Conservation (phyloP, 2,888 invertebrate genomes). For the Nipponacmea schrenckii region DNA sequence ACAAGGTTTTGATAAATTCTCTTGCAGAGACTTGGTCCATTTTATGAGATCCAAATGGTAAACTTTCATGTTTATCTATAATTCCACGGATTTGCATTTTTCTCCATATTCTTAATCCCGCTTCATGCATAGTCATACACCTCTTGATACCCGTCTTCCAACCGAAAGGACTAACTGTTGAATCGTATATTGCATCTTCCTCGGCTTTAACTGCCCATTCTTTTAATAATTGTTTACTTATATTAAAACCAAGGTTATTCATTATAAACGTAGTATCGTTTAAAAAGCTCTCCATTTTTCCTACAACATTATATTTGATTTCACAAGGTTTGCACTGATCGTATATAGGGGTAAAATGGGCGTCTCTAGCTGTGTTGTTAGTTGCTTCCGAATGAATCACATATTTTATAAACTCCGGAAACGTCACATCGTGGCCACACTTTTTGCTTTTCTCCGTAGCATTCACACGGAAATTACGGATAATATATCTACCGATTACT, state of each 20-base stretch:
- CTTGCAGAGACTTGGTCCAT: slow-evolving; percentile 18
- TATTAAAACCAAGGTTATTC: slow-evolving; percentile 30
- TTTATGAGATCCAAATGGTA: slow-evolving; percentile 32
- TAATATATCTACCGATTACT: slow-evolving; percentile 33
- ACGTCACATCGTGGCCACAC: slow-evolving; percentile 50
- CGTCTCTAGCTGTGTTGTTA: slow-evolving; percentile 24
- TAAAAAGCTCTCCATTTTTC: slow-evolving; percentile 44
- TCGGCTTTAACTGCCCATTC: slow-evolving; percentile 23
- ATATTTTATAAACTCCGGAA: slow-evolving; percentile 44
- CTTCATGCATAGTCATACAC: slow-evolving; percentile 36
- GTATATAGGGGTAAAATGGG: slow-evolving; percentile 40
- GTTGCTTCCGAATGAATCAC: slow-evolving; percentile 31
- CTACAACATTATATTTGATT: slow-evolving; percentile 40
- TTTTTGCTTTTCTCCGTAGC: slow-evolving; percentile 5
- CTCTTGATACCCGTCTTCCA: slow-evolving; percentile 29
- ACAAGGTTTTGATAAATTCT: slow-evolving; percentile 26
- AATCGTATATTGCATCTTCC: slow-evolving; percentile 39
- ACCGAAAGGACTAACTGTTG: slow-evolving; percentile 32
- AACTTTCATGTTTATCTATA: slow-evolving; percentile 30
- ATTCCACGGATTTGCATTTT: slow-evolving; percentile 48
- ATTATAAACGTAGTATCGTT: slow-evolving; percentile 34
- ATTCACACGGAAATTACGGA: slow-evolving; percentile 24
- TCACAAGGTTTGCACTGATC: slow-evolving; percentile 43
- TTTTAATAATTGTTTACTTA: slow-evolving; percentile 24
- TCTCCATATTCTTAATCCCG: slow-evolving; percentile 39